Conservation (phyloP, 2,113 vertebrate genomes). For the Sceloporus undulatus region DNA sequence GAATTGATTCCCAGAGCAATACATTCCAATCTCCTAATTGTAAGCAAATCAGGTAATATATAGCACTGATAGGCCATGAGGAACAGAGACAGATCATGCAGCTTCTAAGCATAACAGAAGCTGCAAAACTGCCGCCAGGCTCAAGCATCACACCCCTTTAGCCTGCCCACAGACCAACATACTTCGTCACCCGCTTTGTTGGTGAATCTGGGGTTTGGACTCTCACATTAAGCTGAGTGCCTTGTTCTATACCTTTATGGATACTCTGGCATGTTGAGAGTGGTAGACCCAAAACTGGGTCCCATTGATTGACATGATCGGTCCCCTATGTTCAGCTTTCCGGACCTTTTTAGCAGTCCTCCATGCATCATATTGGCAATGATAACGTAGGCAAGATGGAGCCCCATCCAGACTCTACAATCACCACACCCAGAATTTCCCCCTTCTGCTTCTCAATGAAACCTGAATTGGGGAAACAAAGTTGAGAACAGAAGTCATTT, state of each 20-base stretch:
- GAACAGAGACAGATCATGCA: background rate
- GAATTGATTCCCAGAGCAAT: background rate
- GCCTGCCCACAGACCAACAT: background rate
- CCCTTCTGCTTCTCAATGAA: slow-evolving; percentile 96
- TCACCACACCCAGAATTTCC: slow-evolving; percentile 95
- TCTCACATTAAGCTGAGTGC: slow-evolving; percentile 19
- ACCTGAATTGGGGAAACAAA: slow-evolving; percentile 75
- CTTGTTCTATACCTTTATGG: slow-evolving; percentile 89
- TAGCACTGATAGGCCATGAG: no score
- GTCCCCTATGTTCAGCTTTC: slow-evolving; percentile 94
- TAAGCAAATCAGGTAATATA: background rate
- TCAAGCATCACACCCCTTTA: background rate
- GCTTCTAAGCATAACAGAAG: background rate
- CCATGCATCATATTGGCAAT: slow-evolving; percentile 99
- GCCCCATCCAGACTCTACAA: slow-evolving; percentile 98
- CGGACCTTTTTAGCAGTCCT: slow-evolving; percentile 93
- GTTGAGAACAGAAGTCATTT: background rate
- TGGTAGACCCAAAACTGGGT: slow-evolving; percentile 96
- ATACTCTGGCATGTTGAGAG: slow-evolving; percentile 99
- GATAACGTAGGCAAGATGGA: slow-evolving; percentile 98
- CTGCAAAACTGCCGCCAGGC: background rate
- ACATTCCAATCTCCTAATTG: no score
- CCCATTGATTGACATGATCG: slow-evolving; percentile 98
- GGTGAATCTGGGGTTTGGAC: background rate
- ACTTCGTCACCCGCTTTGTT: background rate